Conservation (phyloP, 2,797 vertebrate genomes). For the Lepilemur septentrionalis region DNA sequence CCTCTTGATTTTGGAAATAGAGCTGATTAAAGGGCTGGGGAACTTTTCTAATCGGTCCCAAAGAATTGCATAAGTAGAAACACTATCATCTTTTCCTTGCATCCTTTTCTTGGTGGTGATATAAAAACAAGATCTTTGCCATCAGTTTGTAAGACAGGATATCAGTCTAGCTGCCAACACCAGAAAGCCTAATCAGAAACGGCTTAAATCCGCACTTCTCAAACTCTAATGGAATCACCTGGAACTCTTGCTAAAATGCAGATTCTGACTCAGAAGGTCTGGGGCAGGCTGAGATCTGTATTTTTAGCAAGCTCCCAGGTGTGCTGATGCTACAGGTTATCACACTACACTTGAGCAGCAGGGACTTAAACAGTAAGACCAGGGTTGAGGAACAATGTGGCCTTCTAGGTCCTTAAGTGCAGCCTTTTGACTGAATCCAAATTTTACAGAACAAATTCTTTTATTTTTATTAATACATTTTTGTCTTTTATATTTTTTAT, state of each 20-base stretch:
- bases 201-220: not conserved
- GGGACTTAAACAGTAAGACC: not conserved
- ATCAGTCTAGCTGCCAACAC: slow-evolving; percentile 4
- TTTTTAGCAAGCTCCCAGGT: not conserved
- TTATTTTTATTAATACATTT: too few relatives aligned
- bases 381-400: too few relatives aligned
- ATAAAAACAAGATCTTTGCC: slow-evolving; percentile 41
- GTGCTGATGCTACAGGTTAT: not conserved
- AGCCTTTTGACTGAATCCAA: too few relatives aligned
- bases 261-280: not conserved
- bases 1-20: not conserved
- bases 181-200: slow-evolving; percentile 27
- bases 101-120: slow-evolving; percentile 16
- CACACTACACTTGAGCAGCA: not conserved
- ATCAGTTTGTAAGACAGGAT: not conserved
- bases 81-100: slow-evolving; percentile 30
- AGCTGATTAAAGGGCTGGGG: not conserved
- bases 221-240: not conserved
- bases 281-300: not conserved
- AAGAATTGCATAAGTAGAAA: slow-evolving; percentile 30
- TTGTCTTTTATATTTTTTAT: too few relatives aligned
- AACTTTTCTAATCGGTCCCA: not conserved
- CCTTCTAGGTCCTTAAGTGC: too few relatives aligned
- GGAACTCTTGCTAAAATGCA: not conserved
- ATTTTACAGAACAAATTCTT: too few relatives aligned